Base-by-base conservation (phyloP, 2,888 invertebrate genomes). In the Drosophila hamatofila region DNA sequence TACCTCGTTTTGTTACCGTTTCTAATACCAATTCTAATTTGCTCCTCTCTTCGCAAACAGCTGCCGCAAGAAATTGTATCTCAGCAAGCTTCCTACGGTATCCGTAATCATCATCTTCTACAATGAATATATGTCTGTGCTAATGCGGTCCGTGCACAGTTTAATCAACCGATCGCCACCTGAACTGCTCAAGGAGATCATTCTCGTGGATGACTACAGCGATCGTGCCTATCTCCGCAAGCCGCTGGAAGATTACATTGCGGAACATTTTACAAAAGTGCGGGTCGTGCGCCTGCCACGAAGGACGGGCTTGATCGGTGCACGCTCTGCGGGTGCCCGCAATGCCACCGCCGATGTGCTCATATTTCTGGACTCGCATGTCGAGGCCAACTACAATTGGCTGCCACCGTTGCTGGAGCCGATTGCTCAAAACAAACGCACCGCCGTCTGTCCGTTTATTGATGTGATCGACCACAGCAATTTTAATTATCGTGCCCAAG, bases 361-460 rank as follows among this genome's bases (percentile, higher is more conserved):
- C 3, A 94, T 98, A 56, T 98, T 98, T 93, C 94, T 98, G 23
- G 98, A 98, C 93, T 97, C 98, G 0, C 98, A 98, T 89, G 96
- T 97, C 0, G 98, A 98, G 92, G 97, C 97, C 33, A 98, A 96
- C 88, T 96, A 97, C 74, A 98, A 98, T 93, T 98, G 98, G 98
- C 92, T 98, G 74, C 98, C 98, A 12, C 98, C 98, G 21, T 93
- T 98, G 83, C 93, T 98, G 94, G 97, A 97, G 83, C 98, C 98
- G 0, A 98, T 98, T 88, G 97, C 97, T 11, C 92, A 95, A 82
- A 95, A 97, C 93, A 96, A 96, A 89, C 95, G 95, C 84, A 97
- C 97, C 3, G 98, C 96, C 63, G 97, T 98, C 14, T 99, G 99
- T 91, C 99, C 99, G 1, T 98, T 97, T 91, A 99, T 99, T 72